A percentile compares a stretch with the other conserved stretches of the same genome.
Conservation (phyloP, 2,113 vertebrate genomes). For the Microtus montanus region DNA sequence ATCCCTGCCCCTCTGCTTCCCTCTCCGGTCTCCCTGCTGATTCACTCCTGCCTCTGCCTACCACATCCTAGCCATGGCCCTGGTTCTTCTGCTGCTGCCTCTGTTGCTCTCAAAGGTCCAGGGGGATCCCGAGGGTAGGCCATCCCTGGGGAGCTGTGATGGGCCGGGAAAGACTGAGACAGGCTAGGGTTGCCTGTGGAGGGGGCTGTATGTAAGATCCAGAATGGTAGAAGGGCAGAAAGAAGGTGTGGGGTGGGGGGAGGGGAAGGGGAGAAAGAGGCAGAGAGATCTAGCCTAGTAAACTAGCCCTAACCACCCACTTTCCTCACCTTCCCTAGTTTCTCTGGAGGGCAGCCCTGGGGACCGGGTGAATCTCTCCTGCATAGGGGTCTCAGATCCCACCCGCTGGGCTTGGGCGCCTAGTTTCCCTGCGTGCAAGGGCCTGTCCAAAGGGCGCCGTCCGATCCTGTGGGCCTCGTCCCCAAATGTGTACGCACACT, state of each 20-base stretch:
- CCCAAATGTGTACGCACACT: constrained; percentile 47
- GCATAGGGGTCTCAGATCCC: constrained; percentile 62
- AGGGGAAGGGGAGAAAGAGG: neutral
- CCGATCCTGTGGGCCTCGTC: constrained; percentile 59
- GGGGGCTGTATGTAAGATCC: neutral
- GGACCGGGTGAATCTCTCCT: constrained; percentile 76
- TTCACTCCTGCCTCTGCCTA: constrained; percentile 23
- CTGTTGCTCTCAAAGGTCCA: constrained; percentile 55
- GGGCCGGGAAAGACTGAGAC: neutral
- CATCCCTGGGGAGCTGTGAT: neutral
- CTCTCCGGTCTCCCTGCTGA: constrained; percentile 52
- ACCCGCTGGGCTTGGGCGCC: constrained; percentile 79
- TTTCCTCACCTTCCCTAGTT: neutral
- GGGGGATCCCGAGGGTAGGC: constrained; percentile 57
- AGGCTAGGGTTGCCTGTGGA: neutral
- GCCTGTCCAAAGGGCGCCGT: constrained; percentile 74
- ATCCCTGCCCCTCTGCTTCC: constrained; percentile 19
- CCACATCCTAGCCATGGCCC: constrained; percentile 65
- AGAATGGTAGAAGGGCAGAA: neutral
- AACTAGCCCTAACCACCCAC: constrained; percentile 63
- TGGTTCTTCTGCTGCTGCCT: constrained; percentile 64
- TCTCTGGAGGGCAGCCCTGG: constrained; percentile 63
- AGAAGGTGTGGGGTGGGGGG: too few relatives aligned
- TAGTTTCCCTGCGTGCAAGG: constrained; percentile 75
- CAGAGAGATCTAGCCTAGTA: neutral